Conservation (phyloP, 2,113 vertebrate species). For the Dromaius novaehollandiae region DNA sequence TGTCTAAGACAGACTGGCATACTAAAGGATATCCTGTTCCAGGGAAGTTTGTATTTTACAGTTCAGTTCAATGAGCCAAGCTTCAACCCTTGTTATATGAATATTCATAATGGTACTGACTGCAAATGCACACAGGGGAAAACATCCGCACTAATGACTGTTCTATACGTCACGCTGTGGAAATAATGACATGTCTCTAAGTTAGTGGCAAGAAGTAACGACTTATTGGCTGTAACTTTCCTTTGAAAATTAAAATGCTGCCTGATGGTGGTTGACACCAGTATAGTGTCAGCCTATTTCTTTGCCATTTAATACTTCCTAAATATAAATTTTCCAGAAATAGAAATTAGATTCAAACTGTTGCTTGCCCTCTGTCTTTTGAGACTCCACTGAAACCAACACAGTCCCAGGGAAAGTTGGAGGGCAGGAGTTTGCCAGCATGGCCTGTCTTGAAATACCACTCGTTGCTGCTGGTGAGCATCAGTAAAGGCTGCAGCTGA, state of each 20-base stretch:
- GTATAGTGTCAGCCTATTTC: background rate
- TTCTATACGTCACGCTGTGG: background rate
- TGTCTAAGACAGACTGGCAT: background rate
- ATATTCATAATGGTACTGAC: background rate
- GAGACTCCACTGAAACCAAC: background rate
- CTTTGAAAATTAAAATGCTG: background rate
- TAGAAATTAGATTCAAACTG: background rate
- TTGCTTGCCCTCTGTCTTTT: background rate
- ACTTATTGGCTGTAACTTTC: background rate
- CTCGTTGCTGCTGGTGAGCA: background rate
- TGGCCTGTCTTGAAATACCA: background rate
- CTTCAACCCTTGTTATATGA: background rate
- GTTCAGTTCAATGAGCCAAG: background rate
- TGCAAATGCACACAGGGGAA: background rate
- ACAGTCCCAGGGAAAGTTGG: background rate
- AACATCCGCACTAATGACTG: background rate
- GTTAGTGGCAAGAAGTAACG: background rate
- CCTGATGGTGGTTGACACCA: background rate
- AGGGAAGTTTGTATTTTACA: background rate
- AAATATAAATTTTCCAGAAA: background rate
- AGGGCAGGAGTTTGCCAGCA: background rate
- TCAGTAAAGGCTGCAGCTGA: background rate
- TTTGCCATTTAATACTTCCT: background rate
- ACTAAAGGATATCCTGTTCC: background rate
- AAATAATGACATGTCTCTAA: background rate